Evolutionary conservation across 1,140 invertebrate genomes (phyloP).

Genomic region (Drosophila sechellia): DNA sequence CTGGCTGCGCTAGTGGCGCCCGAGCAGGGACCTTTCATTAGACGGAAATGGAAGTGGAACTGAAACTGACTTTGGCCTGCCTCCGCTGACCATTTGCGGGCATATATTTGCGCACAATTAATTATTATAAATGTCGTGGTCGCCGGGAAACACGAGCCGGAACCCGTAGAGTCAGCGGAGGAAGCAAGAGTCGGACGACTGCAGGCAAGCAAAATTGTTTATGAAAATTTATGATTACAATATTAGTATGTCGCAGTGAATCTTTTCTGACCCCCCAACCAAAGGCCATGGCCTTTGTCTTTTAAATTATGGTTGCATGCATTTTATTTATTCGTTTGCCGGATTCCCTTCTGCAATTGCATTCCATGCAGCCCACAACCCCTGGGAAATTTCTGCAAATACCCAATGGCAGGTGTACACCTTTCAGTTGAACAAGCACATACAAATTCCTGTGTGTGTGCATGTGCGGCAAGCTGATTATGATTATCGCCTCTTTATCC

Average conservation of each 20-base stretch:
- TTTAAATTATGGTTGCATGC: conserved; percentile 63
- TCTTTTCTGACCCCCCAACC: conserved; percentile 34
- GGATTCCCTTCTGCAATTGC: conserved; percentile 40
- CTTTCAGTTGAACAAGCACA: conserved; percentile 9
- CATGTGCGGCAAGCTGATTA: conserved; percentile 55
- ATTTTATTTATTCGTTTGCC: conserved; percentile 68
- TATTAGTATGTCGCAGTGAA: conserved; percentile 79
- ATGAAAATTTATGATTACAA: conserved; percentile 83
- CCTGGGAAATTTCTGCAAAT: conserved; percentile 8
- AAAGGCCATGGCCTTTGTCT: conserved; percentile 58
- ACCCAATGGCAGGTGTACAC: conserved; percentile 28
- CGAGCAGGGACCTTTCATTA: conserved; percentile 60
- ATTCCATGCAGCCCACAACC: conserved; percentile 19
- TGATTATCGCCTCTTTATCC: conserved; percentile 65
- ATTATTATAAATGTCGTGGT: conserved; percentile 83
- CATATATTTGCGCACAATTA: conserved; percentile 83
- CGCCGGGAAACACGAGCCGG: conserved; percentile 30
- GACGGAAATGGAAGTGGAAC: conserved; percentile 35
- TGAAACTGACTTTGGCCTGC: conserved; percentile 42
- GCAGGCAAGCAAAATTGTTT: conserved; percentile 77
- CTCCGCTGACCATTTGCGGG: conserved; percentile 72
- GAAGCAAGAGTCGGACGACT: conserved; percentile 51
- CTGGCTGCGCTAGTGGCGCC: conserved; percentile 18
- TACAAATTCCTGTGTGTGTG: neutral
- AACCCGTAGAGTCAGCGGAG: conserved; percentile 26